Evolutionary conservation across 2,888 invertebrate genomes (phyloP).

Genomic region (Meiosimyza decipiens): DNA sequence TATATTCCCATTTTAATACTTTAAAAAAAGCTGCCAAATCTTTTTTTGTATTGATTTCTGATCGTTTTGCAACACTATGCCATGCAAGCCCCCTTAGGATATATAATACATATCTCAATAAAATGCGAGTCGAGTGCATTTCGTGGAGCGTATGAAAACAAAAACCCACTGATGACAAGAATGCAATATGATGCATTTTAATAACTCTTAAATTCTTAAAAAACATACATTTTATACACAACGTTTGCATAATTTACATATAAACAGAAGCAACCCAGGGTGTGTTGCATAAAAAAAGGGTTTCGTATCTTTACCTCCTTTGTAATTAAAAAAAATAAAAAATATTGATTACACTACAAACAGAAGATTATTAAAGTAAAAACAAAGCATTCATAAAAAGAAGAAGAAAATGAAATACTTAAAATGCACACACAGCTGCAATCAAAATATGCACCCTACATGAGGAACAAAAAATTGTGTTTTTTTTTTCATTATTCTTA

Average conservation of each 20-base stretch:
- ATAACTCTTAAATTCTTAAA: conserved; percentile 24
- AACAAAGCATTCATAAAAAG: neutral
- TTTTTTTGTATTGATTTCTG: no score
- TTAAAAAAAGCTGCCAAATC: no score
- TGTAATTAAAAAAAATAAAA: conserved; percentile 10
- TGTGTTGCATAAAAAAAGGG: neutral
- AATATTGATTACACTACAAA: conserved; percentile 14
- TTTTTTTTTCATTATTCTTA: neutral
- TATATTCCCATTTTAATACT: no score
- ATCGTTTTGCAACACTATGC: no score
- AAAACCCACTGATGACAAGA: conserved; percentile 2
- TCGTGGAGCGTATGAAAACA: no score
- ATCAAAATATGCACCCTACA: neutral
- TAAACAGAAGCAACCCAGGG: neutral
- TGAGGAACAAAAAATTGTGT: neutral
- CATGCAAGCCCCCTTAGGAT: no score
- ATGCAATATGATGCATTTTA: conserved; percentile 20
- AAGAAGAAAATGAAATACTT: conserved; percentile 2
- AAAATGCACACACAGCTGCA: neutral
- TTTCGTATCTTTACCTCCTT: neutral
- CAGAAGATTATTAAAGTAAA: conserved; percentile 11
- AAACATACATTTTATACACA: conserved; percentile 18
- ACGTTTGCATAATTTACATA: neutral
- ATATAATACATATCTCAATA: no score
- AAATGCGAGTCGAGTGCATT: no score